These are phyloP conservation scores for Ganaspis brasiliensis DNA, from an alignment of 2,888 invertebrate species.

Conservation along the genomic window DNA sequence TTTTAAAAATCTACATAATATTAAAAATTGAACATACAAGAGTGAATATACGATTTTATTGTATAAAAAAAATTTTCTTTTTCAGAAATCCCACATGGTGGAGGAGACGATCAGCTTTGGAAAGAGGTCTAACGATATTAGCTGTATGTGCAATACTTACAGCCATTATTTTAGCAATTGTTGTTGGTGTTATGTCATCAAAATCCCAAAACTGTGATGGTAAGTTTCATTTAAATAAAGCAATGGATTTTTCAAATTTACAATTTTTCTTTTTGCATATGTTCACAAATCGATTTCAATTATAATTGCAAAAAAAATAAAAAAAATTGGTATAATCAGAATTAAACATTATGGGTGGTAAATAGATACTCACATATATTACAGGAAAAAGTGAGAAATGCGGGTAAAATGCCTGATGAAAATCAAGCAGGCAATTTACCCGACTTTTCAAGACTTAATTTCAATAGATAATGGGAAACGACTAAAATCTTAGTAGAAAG, in stretches of 20 bases:
- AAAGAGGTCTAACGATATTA: conserved; percentile 86
- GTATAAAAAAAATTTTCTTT: conserved; percentile 32
- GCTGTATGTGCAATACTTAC: conserved; percentile 84
- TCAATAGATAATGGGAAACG: no score
- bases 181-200: conserved; percentile 77
- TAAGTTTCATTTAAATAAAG: conserved; percentile 57
- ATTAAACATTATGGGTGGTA: no score
- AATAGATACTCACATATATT: no score
- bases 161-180: conserved; percentile 84
- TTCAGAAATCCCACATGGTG: conserved; percentile 91
- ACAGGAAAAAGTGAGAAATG: no score
- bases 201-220: conserved; percentile 70
- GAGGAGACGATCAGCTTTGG: conserved; percentile 88
- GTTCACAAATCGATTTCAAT: no score
- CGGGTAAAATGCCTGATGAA: no score
- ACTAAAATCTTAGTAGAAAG: neutral
- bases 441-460: no score
- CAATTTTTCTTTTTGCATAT: no score
- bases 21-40: neutral
- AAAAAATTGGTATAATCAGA: no score
- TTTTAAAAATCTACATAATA: neutral
- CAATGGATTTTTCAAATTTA: neutral
- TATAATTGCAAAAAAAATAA: no score
- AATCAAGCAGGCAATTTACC: no score
- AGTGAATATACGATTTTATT: no score